These are phyloP conservation scores for Elymnias hypermnestra DNA, from an alignment of 1,140 invertebrate species.

Conservation along the genomic window DNA sequence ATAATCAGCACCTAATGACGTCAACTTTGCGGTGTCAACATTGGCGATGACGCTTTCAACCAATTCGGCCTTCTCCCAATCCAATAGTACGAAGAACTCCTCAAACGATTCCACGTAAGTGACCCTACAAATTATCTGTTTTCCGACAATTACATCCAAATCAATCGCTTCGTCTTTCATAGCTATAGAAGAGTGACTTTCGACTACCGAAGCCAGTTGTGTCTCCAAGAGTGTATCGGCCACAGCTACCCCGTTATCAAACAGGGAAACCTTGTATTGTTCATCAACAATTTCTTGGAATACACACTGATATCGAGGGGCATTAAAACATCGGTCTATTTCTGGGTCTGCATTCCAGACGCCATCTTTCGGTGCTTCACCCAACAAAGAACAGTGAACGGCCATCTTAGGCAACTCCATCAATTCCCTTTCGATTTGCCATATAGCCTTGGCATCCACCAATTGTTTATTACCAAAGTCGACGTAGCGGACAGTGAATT, in stretches of 20 bases:
- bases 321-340: constrained; percentile 77
- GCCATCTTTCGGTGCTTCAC: constrained; percentile 73
- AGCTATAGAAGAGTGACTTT: constrained; percentile 56
- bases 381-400: constrained; percentile 79
- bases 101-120: constrained; percentile 57
- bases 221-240: constrained; percentile 60
- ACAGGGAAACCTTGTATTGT: constrained; percentile 76
- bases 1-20: constrained; percentile 36
- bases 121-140: constrained; percentile 53
- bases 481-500: constrained; percentile 81
- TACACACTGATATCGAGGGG: constrained; percentile 75
- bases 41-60: constrained; percentile 52
- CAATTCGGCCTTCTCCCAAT: constrained; percentile 50
- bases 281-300: constrained; percentile 69
- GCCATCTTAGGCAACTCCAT: constrained; percentile 83
- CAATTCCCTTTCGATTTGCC: constrained; percentile 80
- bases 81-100: constrained; percentile 56
- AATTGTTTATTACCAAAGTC: constrained; percentile 85
- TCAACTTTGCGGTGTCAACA: constrained; percentile 42
- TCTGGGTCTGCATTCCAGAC: constrained; percentile 76
- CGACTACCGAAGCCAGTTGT: constrained; percentile 44
- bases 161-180: constrained; percentile 68
- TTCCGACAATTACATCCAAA: constrained; percentile 56
- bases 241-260: constrained; percentile 56
- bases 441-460: constrained; percentile 79